Base-by-base conservation (phyloP, 2,888 invertebrate genomes). In the Deilephila porcellus region DNA sequence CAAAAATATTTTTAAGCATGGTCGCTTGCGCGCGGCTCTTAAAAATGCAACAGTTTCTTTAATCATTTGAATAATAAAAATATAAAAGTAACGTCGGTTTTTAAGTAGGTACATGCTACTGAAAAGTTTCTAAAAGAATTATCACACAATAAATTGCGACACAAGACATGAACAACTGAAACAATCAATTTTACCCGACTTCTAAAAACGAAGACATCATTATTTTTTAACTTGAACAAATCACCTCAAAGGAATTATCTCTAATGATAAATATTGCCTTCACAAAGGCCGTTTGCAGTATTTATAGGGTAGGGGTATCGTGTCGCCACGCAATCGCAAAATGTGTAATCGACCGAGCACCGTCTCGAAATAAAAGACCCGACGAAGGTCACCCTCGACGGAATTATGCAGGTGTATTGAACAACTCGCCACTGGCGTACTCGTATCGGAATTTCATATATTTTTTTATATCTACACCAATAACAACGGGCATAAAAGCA, bases 311-410 rank as follows among this genome's bases (percentile, higher is more conserved):
- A 59, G 56, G 59, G 59, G 56, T 37, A 67, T 59, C 72, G 67
- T 34, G 72, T 64, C 72, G 53, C 72, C 72, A 73, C 72, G 70
- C 71, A 72, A 63, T 63, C 60, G 74, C 71, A 60, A 67, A 75
- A 74, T 60, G 78, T 76, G 81, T 82, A 81, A 77, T 81, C 78
- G 78, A 80, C 81, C 83, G 82, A 32, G 64, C 81, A 80, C 74
- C 74, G 79, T 79, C 85, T 87, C 82, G 78, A 86, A 86, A 87
- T 88, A 88, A 85, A 85, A 80, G 80, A 81, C 82, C 63, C n/a
- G n/a, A n/a, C 75, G 83, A 85, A 85, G 84, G 84, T 78, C 80
- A 76, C 56, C 71, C 53, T 60, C 77, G 73, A 67, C 72, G 74
- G 73, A 56, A 64, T 64, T 64, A 64, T 63, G 76, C 76, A 72